Evolutionary conservation across 2,797 vertebrate genomes (phyloP).

Genomic region (Takifugu rubripes): DNA sequence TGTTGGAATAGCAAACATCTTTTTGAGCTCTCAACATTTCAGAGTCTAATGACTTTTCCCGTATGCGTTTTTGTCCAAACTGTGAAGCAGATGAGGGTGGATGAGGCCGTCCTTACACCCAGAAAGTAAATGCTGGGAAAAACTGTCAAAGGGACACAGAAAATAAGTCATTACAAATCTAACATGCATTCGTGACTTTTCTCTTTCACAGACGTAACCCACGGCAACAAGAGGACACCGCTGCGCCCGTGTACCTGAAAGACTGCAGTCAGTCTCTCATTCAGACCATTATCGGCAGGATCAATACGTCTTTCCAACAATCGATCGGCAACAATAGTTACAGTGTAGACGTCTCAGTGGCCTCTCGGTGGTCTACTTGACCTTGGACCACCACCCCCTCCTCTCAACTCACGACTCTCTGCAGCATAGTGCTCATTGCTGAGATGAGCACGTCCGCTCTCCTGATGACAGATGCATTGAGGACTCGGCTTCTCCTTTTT

Average conservation of each 20-base stretch:
- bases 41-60: background rate
- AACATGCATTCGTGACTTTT: slow-evolving; percentile 26
- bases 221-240: slow-evolving; percentile 18
- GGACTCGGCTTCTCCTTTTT: slow-evolving; percentile 32
- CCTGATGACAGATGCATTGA: slow-evolving; percentile 53
- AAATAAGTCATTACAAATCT: too few species aligned
- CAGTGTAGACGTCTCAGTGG: background rate
- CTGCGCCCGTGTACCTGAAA: slow-evolving; percentile 7
- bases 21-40: background rate
- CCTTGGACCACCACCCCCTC: slow-evolving; percentile 12
- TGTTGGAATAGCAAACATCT: background rate
- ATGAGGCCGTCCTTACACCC: background rate
- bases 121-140: background rate
- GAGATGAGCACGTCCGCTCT: slow-evolving; percentile 52
- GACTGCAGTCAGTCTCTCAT: slow-evolving; percentile 20
- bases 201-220: slow-evolving; percentile 27
- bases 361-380: slow-evolving; percentile 11
- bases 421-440: background rate
- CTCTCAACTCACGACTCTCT: background rate
- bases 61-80: background rate
- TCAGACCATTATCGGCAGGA: slow-evolving; percentile 27
- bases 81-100: background rate
- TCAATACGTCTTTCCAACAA: slow-evolving; percentile 33
- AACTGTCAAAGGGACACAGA: too few species aligned
- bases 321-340: slow-evolving; percentile 9